Evolutionary conservation across 2,113 vertebrate species (phyloP).

Genomic region (Poeciliopsis turrubarensis): DNA sequence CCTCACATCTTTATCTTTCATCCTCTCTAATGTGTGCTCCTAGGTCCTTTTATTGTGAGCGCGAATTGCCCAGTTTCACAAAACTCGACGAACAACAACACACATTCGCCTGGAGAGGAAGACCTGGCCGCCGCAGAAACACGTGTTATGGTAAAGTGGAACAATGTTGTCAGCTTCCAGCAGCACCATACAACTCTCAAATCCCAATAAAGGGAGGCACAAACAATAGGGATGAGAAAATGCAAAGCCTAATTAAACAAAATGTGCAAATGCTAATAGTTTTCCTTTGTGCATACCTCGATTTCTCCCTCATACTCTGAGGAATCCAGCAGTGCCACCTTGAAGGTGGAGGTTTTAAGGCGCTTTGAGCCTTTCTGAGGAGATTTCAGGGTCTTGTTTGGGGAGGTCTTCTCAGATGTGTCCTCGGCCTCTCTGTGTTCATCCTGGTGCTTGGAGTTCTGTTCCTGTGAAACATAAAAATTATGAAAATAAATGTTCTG

Average conservation of each 20-base stretch:
- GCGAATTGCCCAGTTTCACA: slow-evolving; percentile 26
- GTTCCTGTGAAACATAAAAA: slow-evolving; percentile 50
- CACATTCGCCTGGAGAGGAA: slow-evolving; percentile 21
- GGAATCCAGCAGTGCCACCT: slow-evolving; percentile 90
- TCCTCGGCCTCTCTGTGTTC: slow-evolving; percentile 87
- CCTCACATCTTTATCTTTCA: slow-evolving; percentile 2
- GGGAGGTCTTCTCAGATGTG: slow-evolving; percentile 90
- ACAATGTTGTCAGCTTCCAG: slow-evolving; percentile 35
- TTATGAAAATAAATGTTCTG: no score
- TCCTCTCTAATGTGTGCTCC: slow-evolving; percentile 10
- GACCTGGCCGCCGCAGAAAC: slow-evolving; percentile 10
- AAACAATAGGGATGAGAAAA: slow-evolving; percentile 36
- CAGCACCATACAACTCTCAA: slow-evolving; percentile 8
- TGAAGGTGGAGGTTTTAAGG: slow-evolving; percentile 88
- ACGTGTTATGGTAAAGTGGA: slow-evolving; percentile 37
- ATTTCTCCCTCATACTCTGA: slow-evolving; percentile 89
- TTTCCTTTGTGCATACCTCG: slow-evolving; percentile 83
- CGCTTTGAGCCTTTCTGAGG: slow-evolving; percentile 93
- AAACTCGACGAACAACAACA: slow-evolving; percentile 21
- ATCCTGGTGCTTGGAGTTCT: slow-evolving; percentile 73
- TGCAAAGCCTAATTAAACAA: slow-evolving; percentile 18
- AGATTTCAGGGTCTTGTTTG: slow-evolving; percentile 92
- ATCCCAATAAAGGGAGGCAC: slow-evolving; percentile 25
- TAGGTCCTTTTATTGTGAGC: slow-evolving; percentile 10
- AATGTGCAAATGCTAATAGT: slow-evolving; percentile 4